Evolutionary conservation across 2,113 vertebrate genomes (phyloP).

Genomic region (Pelecanus crispus): DNA sequence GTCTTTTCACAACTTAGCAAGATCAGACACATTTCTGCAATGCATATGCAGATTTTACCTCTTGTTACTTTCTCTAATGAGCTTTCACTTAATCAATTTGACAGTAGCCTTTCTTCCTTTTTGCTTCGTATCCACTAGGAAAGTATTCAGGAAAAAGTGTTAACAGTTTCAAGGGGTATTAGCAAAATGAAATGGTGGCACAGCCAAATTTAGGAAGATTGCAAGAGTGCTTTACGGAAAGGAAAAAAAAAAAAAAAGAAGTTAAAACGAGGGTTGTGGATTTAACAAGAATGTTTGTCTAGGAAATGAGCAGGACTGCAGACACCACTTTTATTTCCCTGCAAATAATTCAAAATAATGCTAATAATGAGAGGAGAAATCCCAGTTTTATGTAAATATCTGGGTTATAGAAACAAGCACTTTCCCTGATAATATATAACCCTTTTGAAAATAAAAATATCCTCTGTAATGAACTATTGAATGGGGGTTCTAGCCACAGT

Average conservation of each 20-base stretch:
- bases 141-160: slow-evolving; percentile 71
- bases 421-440: background rate
- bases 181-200: slow-evolving; percentile 51
- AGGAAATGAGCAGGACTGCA: background rate
- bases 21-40: slow-evolving; percentile 79
- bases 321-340: background rate
- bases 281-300: slow-evolving; percentile 19
- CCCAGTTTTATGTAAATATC: background rate
- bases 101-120: slow-evolving; percentile 78
- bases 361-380: background rate
- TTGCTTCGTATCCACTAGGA: slow-evolving; percentile 66
- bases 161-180: slow-evolving; percentile 71
- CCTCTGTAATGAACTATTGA: background rate
- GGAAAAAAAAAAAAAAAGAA: background rate
- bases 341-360: background rate
- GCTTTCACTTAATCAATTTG: slow-evolving; percentile 81
- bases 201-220: slow-evolving; percentile 36
- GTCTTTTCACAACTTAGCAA: slow-evolving; percentile 73
- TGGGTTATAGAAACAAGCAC: background rate
- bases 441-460: background rate
- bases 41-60: slow-evolving; percentile 81
- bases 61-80: slow-evolving; percentile 81
- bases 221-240: background rate
- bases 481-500: background rate
- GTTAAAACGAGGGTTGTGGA: slow-evolving; percentile 13